A percentile compares a stretch with the other conserved stretches of the same genome.
These are phyloP conservation scores for Champsocephalus gunnari DNA, from an alignment of 2,797 vertebrate genomes.

Conservation along the genomic window DNA sequence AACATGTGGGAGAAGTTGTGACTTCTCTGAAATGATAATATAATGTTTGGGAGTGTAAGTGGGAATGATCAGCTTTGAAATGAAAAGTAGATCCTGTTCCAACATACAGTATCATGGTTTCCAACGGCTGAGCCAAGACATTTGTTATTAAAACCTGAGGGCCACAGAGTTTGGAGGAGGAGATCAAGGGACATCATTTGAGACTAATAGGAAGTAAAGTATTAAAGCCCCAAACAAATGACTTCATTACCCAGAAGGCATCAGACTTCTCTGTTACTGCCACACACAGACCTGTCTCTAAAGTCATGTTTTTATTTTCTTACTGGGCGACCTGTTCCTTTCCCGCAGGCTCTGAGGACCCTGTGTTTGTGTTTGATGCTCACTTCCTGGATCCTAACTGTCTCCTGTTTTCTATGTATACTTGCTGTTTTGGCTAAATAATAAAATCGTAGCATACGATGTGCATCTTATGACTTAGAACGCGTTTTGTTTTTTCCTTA, in stretches of 20 bases:
- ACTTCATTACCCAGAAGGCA: constrained; percentile 3
- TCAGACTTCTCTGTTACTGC: neutral
- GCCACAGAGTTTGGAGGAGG: neutral
- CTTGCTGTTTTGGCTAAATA: constrained; percentile 48
- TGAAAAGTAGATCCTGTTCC: neutral
- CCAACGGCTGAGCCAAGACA: neutral
- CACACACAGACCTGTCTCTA: neutral
- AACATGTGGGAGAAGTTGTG: neutral
- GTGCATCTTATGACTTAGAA: constrained; percentile 37
- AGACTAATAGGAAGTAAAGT: neutral
- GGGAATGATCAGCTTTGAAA: neutral
- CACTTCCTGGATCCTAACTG: constrained; percentile 27
- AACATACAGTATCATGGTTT: neutral
- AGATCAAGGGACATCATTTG: constrained; percentile 9
- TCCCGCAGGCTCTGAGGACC: neutral
- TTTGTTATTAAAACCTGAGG: constrained; percentile 1
- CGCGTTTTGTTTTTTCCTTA: neutral
- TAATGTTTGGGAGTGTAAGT: neutral
- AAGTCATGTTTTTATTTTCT: neutral
- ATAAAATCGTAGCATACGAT: constrained; percentile 58
- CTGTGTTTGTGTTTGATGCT: constrained; percentile 10
- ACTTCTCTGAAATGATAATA: neutral
- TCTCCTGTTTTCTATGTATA: constrained; percentile 53
- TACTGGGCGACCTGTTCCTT: neutral
- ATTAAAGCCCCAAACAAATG: neutral